A percentile compares a stretch with the other conserved stretches of the same genome.
These are phyloP conservation scores for Buceros bicornis DNA, from an alignment of 2,797 vertebrate species.

Conservation along the genomic window DNA sequence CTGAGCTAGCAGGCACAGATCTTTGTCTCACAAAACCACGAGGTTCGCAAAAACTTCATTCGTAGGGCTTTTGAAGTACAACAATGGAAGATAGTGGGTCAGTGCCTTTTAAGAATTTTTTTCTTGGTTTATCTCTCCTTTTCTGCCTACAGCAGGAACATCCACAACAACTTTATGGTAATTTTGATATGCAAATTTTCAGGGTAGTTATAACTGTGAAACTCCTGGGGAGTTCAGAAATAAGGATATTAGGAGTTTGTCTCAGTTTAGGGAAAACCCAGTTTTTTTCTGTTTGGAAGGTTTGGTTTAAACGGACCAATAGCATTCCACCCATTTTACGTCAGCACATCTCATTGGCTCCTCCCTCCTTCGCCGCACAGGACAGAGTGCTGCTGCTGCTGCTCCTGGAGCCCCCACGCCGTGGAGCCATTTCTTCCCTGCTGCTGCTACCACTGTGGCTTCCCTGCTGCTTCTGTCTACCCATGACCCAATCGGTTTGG, in stretches of 20 bases:
- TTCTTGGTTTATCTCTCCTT: neutral
- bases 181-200: slow-evolving; percentile 49
- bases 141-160: slow-evolving; percentile 17
- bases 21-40: neutral
- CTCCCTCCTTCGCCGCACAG: too few relatives aligned
- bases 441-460: too few relatives aligned
- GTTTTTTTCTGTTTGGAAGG: too few relatives aligned
- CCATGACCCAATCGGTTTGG: too few relatives aligned
- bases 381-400: too few relatives aligned
- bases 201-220: slow-evolving; percentile 22
- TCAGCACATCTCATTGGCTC: too few relatives aligned
- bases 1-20: neutral
- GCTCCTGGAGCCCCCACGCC: too few relatives aligned
- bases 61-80: neutral
- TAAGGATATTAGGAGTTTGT: slow-evolving; percentile 31
- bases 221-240: slow-evolving; percentile 42
- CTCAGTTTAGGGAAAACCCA: too few relatives aligned
- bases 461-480: too few relatives aligned
- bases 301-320: too few relatives aligned
- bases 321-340: too few relatives aligned
- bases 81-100: neutral
- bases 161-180: slow-evolving; percentile 27
- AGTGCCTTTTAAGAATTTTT: neutral
- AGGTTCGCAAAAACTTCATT: neutral
- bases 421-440: too few relatives aligned